phyloP scores from a whole-genome alignment of 2,888 invertebrate species.

The Agonopterix subpropinquella region DNA sequence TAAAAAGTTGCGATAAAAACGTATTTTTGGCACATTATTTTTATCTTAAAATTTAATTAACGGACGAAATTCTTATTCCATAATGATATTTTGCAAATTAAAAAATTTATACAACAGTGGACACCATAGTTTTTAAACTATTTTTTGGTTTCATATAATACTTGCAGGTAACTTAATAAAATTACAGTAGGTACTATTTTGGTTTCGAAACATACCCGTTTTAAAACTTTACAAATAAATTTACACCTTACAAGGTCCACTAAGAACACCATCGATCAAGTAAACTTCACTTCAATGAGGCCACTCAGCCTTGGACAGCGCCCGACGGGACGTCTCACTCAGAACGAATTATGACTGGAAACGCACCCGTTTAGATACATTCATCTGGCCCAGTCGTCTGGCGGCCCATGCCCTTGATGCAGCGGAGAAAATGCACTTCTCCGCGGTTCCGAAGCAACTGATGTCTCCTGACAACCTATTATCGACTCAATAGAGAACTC shows the following conservation, averaged over 20 bases:
- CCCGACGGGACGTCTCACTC: slow-evolving; percentile 29
- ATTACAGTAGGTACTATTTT: neutral
- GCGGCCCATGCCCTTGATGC: slow-evolving; percentile 52
- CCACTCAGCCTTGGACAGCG: neutral
- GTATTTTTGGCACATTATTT: slow-evolving; percentile 20
- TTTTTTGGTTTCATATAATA: too few species aligned
- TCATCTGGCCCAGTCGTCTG: slow-evolving; percentile 82
- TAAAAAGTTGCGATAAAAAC: slow-evolving; percentile 15
- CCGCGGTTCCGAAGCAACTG: slow-evolving; percentile 43
- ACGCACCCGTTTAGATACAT: slow-evolving; percentile 57
- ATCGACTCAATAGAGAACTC: slow-evolving; percentile 79
- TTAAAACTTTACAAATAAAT: neutral
- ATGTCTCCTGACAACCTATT: slow-evolving; percentile 65
- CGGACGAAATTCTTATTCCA: slow-evolving; percentile 12
- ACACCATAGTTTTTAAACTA: too few species aligned
- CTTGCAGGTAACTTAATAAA: too few species aligned
- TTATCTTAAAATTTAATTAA: slow-evolving; percentile 2
- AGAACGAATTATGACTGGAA: slow-evolving; percentile 42
- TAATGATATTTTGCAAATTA: neutral
- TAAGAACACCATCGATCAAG: neutral
- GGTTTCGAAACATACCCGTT: too few species aligned
- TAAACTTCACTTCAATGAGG: neutral
- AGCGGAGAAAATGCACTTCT: slow-evolving; percentile 82
- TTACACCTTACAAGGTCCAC: neutral
- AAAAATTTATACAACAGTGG: neutral